Evolutionary conservation across 2,113 vertebrate genomes (phyloP).

Genomic region (Alaudala cheleensis): DNA sequence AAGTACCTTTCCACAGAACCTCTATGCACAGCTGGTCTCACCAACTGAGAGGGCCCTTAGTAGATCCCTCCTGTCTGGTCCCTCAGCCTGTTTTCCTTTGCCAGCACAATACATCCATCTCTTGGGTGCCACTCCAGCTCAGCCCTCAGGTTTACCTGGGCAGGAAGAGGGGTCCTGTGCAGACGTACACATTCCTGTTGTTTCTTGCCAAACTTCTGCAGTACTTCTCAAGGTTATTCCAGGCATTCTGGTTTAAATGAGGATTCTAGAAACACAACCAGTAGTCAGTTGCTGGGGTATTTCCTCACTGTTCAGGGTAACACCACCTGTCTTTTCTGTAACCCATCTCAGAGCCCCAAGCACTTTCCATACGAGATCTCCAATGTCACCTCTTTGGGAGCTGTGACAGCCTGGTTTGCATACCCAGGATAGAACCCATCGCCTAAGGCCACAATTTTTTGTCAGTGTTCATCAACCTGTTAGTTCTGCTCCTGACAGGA

Average conservation of each 20-base stretch:
- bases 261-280: constrained; percentile 77
- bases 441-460: rapidly evolving
- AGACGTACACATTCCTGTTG: constrained; percentile 89
- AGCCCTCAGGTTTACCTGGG: constrained; percentile 78
- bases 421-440: not conserved
- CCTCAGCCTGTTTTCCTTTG: not conserved
- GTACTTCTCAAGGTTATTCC: constrained; percentile 94
- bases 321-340: not conserved
- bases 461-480: rapidly evolving
- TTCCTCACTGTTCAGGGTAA: not conserved
- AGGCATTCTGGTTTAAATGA: constrained; percentile 90
- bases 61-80: not conserved
- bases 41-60: not conserved
- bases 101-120: rapidly evolving
- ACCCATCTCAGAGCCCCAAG: not conserved
- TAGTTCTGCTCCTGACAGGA: not conserved
- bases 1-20: not conserved
- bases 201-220: constrained; percentile 84
- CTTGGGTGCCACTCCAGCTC: rapidly evolving
- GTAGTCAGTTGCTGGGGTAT: not conserved
- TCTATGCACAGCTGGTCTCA: not conserved
- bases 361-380: not conserved
- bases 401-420: not conserved
- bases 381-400: not conserved
- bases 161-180: constrained; percentile 92